phyloP scores from a whole-genome alignment of 2,888 invertebrate species.

The Lysandra bellargus region DNA sequence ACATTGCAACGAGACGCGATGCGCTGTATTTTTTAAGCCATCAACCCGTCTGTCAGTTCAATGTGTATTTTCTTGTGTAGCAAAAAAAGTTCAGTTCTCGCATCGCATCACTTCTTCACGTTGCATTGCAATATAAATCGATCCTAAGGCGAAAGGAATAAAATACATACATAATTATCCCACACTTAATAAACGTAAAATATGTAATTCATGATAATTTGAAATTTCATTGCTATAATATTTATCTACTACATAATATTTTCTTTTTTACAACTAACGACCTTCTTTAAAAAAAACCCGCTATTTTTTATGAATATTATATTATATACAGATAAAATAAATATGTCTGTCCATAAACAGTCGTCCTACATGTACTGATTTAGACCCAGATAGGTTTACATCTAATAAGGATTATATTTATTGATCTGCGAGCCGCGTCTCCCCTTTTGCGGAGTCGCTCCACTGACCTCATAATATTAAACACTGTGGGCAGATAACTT shows the following conservation, averaged over 20 bases:
- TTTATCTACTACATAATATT: too few species aligned
- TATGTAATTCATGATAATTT: too few species aligned
- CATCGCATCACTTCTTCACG: too few species aligned
- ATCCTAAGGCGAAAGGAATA: neutral
- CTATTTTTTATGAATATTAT: neutral
- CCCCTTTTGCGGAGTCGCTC: conserved; percentile 19
- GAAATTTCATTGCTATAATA: neutral
- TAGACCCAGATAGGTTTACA: conserved; percentile 22
- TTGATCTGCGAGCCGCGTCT: conserved; percentile 11
- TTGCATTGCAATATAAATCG: too few species aligned
- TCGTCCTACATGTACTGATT: conserved; percentile 18
- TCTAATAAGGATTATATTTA: conserved; percentile 26
- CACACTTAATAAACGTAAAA: too few species aligned
- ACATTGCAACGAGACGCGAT: too few species aligned
- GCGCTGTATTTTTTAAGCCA: too few species aligned
- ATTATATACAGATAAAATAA: neutral
- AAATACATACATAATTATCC: neutral
- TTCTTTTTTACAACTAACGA: neutral
- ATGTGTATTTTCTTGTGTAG: too few species aligned
- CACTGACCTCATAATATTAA: conserved; percentile 18
- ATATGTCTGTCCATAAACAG: conserved; percentile 9
- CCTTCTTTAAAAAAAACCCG: neutral
- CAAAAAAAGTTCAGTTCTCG: too few species aligned
- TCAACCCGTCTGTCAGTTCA: too few species aligned
- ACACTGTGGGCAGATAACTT: neutral